Percentiles rank a stretch among this genome's conserved stretches.
Evolutionary conservation across 2,113 vertebrate genomes (phyloP).

Genomic region (Riparia riparia): DNA sequence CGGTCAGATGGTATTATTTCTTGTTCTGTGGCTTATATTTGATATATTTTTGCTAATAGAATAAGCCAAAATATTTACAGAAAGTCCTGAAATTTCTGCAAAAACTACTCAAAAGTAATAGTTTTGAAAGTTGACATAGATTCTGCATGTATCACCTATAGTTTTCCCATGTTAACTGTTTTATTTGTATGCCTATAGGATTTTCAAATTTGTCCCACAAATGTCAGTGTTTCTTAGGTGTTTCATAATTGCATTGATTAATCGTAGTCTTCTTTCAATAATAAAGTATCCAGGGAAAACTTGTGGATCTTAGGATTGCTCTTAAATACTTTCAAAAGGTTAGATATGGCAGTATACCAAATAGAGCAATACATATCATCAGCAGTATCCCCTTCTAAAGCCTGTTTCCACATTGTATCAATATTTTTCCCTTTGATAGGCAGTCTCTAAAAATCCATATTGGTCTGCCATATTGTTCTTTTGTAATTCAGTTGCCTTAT

Average conservation of each 20-base stretch:
- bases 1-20: background rate
- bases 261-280: background rate
- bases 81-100: background rate
- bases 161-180: background rate
- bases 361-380: background rate
- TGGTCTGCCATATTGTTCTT: background rate
- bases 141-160: background rate
- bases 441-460: background rate
- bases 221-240: background rate
- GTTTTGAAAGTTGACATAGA: background rate
- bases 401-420: fast-evolving
- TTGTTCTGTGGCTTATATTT: background rate
- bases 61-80: background rate
- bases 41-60: background rate
- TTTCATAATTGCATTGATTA: background rate
- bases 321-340: background rate
- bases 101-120: background rate
- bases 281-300: background rate
- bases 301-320: background rate
- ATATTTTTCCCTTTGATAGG: background rate
- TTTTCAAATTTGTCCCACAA: background rate
- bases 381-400: background rate
- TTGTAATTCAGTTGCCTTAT: background rate
- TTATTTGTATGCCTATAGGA: background rate
- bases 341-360: background rate